These are phyloP conservation scores for Hemicrepidius hirtus DNA, from an alignment of 2,888 invertebrate species.

Conservation along the genomic window DNA sequence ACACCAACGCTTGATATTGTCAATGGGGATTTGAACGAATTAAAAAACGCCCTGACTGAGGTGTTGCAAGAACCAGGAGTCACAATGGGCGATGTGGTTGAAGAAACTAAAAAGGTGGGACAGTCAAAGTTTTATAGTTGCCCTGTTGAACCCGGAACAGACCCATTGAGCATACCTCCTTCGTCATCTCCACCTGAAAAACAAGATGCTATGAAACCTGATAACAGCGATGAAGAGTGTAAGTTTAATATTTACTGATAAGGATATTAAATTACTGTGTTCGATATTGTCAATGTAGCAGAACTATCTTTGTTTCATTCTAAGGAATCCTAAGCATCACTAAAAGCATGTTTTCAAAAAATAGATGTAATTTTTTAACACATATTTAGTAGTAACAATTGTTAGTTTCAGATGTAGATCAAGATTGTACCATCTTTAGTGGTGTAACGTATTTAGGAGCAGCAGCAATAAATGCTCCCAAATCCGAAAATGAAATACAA, in stretches of 20 bases:
- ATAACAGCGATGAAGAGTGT: conserved; percentile 86
- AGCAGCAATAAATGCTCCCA: conserved; percentile 92
- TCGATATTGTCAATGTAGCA: neutral
- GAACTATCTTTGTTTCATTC: neutral
- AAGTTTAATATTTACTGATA: conserved; percentile 59
- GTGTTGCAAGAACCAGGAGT: conserved; percentile 70
- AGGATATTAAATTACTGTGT: too few relatives aligned
- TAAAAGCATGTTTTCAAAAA: neutral
- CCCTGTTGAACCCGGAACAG: conserved; percentile 65
- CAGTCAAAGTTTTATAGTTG: conserved; percentile 74
- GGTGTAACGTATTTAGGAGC: conserved; percentile 95
- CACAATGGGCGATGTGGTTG: conserved; percentile 61
- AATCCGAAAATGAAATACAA: conserved; percentile 94
- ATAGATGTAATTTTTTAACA: neutral
- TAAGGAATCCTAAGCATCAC: too few relatives aligned
- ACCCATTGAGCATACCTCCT: conserved; percentile 61
- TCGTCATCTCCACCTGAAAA: conserved; percentile 76
- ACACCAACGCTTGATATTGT: conserved; percentile 78
- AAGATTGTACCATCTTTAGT: conserved; percentile 93
- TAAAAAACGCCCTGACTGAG: conserved; percentile 78
- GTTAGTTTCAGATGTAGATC: conserved; percentile 86
- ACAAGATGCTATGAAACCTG: conserved; percentile 87
- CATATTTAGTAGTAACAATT: conserved; percentile 27
- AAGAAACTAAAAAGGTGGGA: conserved; percentile 71
- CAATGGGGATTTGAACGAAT: conserved; percentile 78